Evolutionary conservation across 2,113 vertebrate species (phyloP).

Genomic region (Plecotus auritus): DNA sequence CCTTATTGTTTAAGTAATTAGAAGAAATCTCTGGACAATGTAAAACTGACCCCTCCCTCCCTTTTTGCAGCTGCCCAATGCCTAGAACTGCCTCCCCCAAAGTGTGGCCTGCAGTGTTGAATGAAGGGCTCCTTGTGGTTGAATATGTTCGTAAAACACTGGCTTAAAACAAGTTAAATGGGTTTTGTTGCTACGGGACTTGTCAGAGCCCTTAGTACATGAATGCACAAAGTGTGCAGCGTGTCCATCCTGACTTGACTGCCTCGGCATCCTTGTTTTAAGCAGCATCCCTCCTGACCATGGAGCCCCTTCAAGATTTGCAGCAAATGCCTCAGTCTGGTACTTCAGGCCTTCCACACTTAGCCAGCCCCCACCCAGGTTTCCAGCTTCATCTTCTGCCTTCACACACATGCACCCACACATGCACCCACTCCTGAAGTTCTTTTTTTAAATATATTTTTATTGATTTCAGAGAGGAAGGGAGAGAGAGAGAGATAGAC

Average conservation of each 20-base stretch:
- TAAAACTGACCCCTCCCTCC: background rate
- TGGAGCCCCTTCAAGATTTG: background rate
- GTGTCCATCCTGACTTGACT: background rate
- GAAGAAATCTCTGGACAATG: background rate
- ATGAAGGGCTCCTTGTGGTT: background rate
- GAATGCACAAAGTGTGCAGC: fast-evolving
- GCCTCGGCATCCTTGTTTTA: background rate
- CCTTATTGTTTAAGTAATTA: conserved; percentile 17
- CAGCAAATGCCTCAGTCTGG: background rate
- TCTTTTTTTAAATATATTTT: no score
- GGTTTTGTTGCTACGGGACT: background rate
- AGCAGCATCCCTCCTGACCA: background rate
- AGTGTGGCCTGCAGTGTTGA: background rate
- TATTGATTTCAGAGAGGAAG: no score
- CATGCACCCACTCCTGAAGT: no score
- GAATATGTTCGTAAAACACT: background rate
- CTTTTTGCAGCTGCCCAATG: background rate
- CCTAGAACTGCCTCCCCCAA: background rate
- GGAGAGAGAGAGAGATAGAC: no score
- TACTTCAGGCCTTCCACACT: background rate
- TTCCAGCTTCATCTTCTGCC: background rate
- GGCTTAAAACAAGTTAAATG: background rate
- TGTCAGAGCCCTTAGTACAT: background rate
- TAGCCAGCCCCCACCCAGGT: background rate
- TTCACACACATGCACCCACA: fast-evolving